Base-by-base conservation (phyloP, 2,797 vertebrate genomes). In the Malurus leucopterus region DNA sequence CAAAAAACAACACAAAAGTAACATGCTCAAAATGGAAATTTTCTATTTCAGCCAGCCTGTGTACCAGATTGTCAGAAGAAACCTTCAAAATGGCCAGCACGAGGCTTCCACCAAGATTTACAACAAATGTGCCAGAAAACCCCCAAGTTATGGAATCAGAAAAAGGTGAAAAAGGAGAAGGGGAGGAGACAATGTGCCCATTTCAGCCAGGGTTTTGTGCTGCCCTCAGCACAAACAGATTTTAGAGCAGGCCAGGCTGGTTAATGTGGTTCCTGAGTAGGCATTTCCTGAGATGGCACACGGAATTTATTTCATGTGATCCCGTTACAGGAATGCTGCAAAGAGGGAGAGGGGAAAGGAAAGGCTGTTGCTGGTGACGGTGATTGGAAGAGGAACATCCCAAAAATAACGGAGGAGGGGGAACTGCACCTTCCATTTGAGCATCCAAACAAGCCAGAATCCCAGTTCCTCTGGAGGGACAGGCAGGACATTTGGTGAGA, bases 121-220 rank as follows among this genome's bases (percentile, higher is more conserved):
- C 46, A 54, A 63, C 11, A 79, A 40, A 11, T 14, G 20, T 47
- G 7, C 5, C 58, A 82, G 51, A 40, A n/a, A 7, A 47, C 9
- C 1, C 1, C 0, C 13, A 9, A 0, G 0, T 24, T 55, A 63
- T 15, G 30, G 53, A 70, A 24, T 18, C 34, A 70, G 55, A 47
- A 81, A 38, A 78, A 69, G 36, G 32, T 30, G 68, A 72, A 46
- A 59, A 64, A 67, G 34, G 27, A 77, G 13, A 23, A 38, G 7
- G 2, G 21, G 10, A 24, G 11, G 3, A 29, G 29, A 4, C 1
- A 0, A 7, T 0, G 0, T 19, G 11, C 26, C 40, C 8, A 8
- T 27, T 80, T 62, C 50, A 80, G 13, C 9, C 38, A 36, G 27
- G 9, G 17, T 0, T 36, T 79, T 70, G 44, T 17, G 14, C n/a